Evolutionary conservation across 1,140 invertebrate genomes (phyloP), one percentile per base, ranked within the genome.

Genomic region (Leptonema lineaticorne): DNA sequence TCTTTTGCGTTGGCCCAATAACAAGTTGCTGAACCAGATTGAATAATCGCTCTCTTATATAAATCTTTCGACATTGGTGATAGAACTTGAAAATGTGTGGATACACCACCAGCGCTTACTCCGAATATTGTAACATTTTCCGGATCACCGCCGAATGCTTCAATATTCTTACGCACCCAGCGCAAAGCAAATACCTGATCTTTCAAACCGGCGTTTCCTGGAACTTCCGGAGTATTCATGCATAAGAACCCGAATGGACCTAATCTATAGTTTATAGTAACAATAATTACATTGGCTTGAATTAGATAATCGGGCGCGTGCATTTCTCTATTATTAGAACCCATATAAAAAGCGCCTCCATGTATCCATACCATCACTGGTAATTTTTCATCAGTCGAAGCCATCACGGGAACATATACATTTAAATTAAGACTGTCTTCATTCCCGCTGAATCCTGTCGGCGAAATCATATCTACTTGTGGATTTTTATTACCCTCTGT

Each of bases 261-360:
- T 1, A 90, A 76, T 62, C 90, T 77, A 74, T 91, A 91, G 75
- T 91, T 90, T 0, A 90, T 78, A 0, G 87, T 88, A 6, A 90
- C 89, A 1, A 90, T 78, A 1, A 91, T 83, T 0, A 92, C 82
- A 30, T 86, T 83, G 7, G 88, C 84, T 5, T 85, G 79, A 0
- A 88, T 76, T 5, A 92, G 78, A 64, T 87, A 86, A 70, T 89
- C 86, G 0, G 88, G 86, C 0, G 86, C 85, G 71, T 88, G 87
- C 0, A 84, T 73, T 26, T 83, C 81, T 0, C 81, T 79, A 71
- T 84, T 84, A 18, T 83, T 84, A 1, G 83, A 84, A 6, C 89
- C 88, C 58, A 83, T 79, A 1, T 85, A 80, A 70, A 91, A 90
- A 2, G 83, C 85, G 1, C 92, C 89, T 0, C 88, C 88, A 69